Conservation (phyloP, 2,113 vertebrate genomes). For the Plectropomus leopardus region DNA sequence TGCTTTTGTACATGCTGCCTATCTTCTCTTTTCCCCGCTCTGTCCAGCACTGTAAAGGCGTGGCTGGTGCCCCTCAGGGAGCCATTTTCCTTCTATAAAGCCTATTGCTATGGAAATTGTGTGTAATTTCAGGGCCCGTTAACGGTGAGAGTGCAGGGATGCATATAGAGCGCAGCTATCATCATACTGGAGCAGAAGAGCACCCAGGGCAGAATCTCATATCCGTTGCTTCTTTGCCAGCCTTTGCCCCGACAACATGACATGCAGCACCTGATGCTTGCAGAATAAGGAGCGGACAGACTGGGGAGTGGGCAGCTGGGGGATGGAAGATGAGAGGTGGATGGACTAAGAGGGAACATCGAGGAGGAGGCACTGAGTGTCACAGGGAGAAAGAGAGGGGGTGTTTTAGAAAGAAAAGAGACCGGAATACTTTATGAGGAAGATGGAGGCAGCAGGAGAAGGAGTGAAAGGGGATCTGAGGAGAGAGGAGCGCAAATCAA, state of each 20-base stretch:
- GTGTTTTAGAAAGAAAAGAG: conserved; percentile 31
- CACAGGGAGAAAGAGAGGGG: conserved; percentile 3
- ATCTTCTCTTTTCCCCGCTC: conserved; percentile 29
- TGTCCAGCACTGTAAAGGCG: conserved; percentile 56
- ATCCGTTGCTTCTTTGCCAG: conserved; percentile 52
- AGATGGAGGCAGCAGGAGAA: conserved; percentile 36
- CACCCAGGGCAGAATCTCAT: conserved; percentile 65
- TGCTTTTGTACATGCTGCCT: conserved; percentile 26
- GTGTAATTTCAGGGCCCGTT: conserved; percentile 77
- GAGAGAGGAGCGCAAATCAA: conserved; percentile 73
- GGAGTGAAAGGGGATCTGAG: conserved; percentile 31
- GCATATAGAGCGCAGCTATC: conserved; percentile 62
- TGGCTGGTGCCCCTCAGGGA: conserved; percentile 46
- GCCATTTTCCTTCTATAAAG: conserved; percentile 67
- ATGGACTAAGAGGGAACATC: conserved; percentile 33
- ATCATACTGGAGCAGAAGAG: conserved; percentile 55
- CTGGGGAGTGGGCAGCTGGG: conserved; percentile 15
- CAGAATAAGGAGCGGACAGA: conserved; percentile 53
- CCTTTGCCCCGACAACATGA: conserved; percentile 47
- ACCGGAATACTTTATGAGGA: conserved; percentile 50
- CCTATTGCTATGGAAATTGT: conserved; percentile 71
- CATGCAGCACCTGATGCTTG: conserved; percentile 55
- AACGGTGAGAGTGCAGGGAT: conserved; percentile 48
- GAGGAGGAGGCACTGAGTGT: conserved; percentile 35
- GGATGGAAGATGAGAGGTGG: conserved; percentile 42